A percentile compares a stretch with the other conserved stretches of the same genome.
Conservation (phyloP, 2,888 invertebrate species). For the Pegoplata infirma region DNA sequence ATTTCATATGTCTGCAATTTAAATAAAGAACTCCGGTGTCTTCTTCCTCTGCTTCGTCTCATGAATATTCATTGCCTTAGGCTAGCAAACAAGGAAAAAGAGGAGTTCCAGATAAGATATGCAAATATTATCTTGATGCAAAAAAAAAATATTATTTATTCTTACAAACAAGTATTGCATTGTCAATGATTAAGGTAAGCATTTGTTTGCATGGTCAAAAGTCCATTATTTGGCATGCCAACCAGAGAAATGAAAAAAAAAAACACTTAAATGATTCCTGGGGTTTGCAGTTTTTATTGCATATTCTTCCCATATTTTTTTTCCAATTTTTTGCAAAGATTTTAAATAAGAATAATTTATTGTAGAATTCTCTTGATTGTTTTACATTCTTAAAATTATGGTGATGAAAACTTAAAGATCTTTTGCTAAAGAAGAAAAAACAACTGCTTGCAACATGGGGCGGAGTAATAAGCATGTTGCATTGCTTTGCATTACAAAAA, state of each 20-base stretch:
- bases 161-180: neutral
- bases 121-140: constrained; percentile 18
- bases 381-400: constrained; percentile 49
- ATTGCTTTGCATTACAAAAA: constrained; percentile 43
- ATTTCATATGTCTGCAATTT: constrained; percentile 8
- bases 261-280: neutral
- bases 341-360: constrained; percentile 27
- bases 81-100: constrained; percentile 26
- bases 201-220: neutral
- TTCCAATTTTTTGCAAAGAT: constrained; percentile 11
- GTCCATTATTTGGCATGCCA: neutral
- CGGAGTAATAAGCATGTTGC: constrained; percentile 60
- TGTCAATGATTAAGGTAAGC: constrained; percentile 4
- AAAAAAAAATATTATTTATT: constrained; percentile 14
- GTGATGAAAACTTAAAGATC: constrained; percentile 43
- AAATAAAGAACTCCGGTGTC: neutral
- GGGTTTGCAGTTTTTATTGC: neutral
- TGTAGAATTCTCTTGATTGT: constrained; percentile 37
- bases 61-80: constrained; percentile 28
- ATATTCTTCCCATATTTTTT: neutral
- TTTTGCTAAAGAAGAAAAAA: neutral
- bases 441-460: constrained; percentile 49
- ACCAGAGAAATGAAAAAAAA: too few relatives aligned
- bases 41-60: neutral
- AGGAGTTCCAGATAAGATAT: constrained; percentile 54